A percentile compares a stretch with the other conserved stretches of the same genome.
Conservation (phyloP, 1,140 invertebrate species). For the Orius insidiosus region DNA sequence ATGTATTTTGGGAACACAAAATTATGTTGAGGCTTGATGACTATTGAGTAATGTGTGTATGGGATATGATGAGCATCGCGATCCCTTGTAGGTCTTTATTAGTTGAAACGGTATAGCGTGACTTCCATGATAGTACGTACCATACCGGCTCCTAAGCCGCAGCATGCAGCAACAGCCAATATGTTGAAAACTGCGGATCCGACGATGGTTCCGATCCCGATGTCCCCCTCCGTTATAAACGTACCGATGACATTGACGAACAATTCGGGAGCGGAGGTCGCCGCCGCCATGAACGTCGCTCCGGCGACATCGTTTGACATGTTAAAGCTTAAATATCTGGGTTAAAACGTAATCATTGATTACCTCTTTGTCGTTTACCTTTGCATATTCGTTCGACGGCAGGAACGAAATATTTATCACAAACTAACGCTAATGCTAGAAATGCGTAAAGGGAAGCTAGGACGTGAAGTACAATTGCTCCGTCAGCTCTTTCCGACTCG, state of each 20-base stretch:
- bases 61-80: no score
- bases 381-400: constrained; percentile 75
- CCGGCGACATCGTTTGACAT: constrained; percentile 71
- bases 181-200: constrained; percentile 91
- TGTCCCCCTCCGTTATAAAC: constrained; percentile 73
- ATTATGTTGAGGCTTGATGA: no score
- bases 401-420: constrained; percentile 77
- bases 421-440: constrained; percentile 65
- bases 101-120: no score
- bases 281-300: constrained; percentile 89
- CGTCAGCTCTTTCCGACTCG: constrained; percentile 53
- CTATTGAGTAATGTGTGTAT: no score
- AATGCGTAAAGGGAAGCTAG: constrained; percentile 69
- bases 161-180: constrained; percentile 75
- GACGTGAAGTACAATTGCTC: constrained; percentile 66
- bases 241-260: constrained; percentile 86
- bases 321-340: constrained; percentile 35
- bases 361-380: no score
- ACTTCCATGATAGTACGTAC: no score
- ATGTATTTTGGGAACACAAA: no score
- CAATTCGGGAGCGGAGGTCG: constrained; percentile 80
- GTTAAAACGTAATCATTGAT: no score
- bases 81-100: no score
- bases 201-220: constrained; percentile 77
- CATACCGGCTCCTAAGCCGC: constrained; percentile 71